Percentiles rank a stretch among this genome's conserved stretches.
These are phyloP conservation scores for Saccostrea cuccullata DNA, from an alignment of 1,140 invertebrate genomes.

Conservation along the genomic window DNA sequence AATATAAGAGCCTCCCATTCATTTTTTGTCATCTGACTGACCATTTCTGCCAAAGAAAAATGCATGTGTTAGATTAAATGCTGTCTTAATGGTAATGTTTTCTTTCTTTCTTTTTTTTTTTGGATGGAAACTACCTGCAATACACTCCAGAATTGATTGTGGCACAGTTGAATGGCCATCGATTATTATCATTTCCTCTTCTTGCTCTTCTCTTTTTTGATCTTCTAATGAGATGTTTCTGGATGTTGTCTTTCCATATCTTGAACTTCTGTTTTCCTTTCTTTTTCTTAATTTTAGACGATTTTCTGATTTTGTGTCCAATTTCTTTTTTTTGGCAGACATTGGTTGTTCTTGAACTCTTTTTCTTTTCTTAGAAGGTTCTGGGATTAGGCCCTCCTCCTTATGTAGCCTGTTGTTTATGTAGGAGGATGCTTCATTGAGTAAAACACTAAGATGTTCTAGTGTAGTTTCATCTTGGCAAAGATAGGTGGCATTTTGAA, in stretches of 20 bases:
- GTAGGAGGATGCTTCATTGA: constrained; percentile 1
- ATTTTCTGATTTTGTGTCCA: neutral
- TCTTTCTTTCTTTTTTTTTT: neutral
- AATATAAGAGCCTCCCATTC: constrained; percentile 11
- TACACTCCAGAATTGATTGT: constrained; percentile 18
- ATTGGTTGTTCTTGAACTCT: neutral
- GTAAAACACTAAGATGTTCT: constrained; percentile 2
- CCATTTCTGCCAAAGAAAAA: neutral
- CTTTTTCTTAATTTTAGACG: neutral
- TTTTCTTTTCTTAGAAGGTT: neutral
- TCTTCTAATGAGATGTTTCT: neutral
- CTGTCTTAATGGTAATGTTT: neutral
- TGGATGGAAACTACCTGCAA: neutral
- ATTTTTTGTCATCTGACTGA: constrained; percentile 10
- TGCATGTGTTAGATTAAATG: neutral
- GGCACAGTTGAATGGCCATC: constrained; percentile 25
- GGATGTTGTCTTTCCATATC: constrained; percentile 7
- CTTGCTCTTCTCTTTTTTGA: neutral
- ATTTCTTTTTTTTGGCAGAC: neutral
- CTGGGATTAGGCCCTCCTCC: neutral
- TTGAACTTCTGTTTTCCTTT: neutral
- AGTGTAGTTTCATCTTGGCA: constrained; percentile 3
- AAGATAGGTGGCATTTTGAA: constrained; percentile 13
- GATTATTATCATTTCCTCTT: neutral
- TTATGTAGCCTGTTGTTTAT: constrained; percentile 12